Evolutionary conservation across 2,797 vertebrate species (phyloP), one percentile per base, ranked within the genome.

Genomic region (Hypotaenidia philippensis): DNA sequence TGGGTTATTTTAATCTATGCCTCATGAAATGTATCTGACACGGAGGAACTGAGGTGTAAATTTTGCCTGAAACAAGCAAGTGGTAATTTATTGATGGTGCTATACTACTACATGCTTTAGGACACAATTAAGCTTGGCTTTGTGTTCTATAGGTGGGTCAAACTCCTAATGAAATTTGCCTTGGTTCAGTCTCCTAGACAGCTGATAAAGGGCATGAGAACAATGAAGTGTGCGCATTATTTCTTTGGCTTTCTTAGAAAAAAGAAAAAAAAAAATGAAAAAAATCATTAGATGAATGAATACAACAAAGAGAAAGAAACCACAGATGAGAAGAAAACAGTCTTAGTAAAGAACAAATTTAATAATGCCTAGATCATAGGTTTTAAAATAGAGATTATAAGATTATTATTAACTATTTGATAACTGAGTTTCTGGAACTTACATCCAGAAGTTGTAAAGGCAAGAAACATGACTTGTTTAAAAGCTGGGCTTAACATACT

Each of bases 381-480:
- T 83, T 89, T 87, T 47, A 32, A 87, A 90, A 83, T 2, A 41
- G 17, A 82, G 3, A 80, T 31, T 12, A 14, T 32, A 57, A 71
- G 5, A 72, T 66, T 2, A 69, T 65, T 65, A 68, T 81, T 89
- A 87, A 32, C 26, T 4, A 52, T n/a, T 23, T 55, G 29, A 56
- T 70, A 91, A 79, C 23, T 13, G 20, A 61, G 14, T 21, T 77
- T 83, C 53, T 68, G 45, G 72, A 87, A 91, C 50, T 61, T 50
- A 45, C 36, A 40, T 60, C 57, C 1, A 0, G 0, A 18, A 84
- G 4, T 9, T 52, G 10, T 12, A 36, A 74, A 50, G 36, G 34
- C 38, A 70, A 57, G 38, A 63, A 74, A 22, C 14, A 64, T 31
- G 65, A 50, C 15, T 41, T 70, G 19, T 27, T 87, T 4, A 65